These are phyloP conservation scores for Antrozous pallidus DNA, from an alignment of 2,797 vertebrate species.

Conservation along the genomic window DNA sequence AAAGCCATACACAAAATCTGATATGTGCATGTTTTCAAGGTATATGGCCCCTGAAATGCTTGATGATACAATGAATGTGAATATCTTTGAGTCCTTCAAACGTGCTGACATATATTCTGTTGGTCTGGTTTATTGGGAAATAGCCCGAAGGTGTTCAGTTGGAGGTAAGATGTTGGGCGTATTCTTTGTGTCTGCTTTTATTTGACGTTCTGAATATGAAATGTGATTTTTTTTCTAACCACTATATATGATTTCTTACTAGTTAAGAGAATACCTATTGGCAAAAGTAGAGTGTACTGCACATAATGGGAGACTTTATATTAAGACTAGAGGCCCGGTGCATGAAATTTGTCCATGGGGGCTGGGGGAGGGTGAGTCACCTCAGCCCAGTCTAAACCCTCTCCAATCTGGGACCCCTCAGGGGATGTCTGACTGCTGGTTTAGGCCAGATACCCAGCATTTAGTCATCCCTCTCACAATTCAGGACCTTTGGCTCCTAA, in stretches of 20 bases:
- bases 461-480: too few species aligned
- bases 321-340: background rate
- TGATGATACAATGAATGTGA: slow-evolving; percentile 92
- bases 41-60: slow-evolving; percentile 99
- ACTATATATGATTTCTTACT: slow-evolving; percentile 3
- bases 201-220: background rate
- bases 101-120: slow-evolving; percentile 95
- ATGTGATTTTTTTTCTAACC: background rate
- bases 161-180: slow-evolving; percentile 86
- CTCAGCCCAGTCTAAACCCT: too few species aligned
- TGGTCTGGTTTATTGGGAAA: slow-evolving; percentile 97
- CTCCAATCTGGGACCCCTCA: too few species aligned
- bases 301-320: background rate
- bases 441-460: too few species aligned
- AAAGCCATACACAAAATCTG: slow-evolving; percentile 26
- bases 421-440: too few species aligned
- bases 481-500: too few species aligned
- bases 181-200: background rate
- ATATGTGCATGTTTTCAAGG: slow-evolving; percentile 81
- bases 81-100: slow-evolving; percentile 96
- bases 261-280: slow-evolving; percentile 6
- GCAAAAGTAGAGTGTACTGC: background rate
- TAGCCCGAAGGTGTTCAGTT: slow-evolving; percentile 91
- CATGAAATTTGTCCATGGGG: too few species aligned
- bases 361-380: too few species aligned